These are phyloP conservation scores for Unio delphinus DNA, from an alignment of 2,888 invertebrate species.

Conservation along the genomic window DNA sequence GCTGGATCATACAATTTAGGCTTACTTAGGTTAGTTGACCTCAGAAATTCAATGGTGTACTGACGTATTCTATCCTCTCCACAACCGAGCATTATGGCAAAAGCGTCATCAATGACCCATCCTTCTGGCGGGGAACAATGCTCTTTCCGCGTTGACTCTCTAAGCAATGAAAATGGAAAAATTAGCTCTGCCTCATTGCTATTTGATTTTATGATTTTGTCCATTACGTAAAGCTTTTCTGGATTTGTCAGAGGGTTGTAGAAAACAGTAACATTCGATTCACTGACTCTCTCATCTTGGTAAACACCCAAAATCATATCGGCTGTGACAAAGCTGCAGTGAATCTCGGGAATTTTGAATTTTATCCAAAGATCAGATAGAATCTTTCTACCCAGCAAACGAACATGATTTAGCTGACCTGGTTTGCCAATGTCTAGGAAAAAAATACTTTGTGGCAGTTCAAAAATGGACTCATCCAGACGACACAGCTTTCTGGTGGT, in stretches of 20 bases:
- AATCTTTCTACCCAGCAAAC: slow-evolving; percentile 42
- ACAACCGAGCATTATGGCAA: slow-evolving; percentile 41
- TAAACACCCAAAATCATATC: slow-evolving; percentile 47
- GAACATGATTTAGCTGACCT: slow-evolving; percentile 14
- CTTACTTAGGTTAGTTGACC: slow-evolving; percentile 14
- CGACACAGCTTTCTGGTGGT: slow-evolving; percentile 18
- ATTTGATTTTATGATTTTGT: slow-evolving; percentile 21
- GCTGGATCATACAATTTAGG: slow-evolving; percentile 45
- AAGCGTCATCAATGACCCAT: slow-evolving; percentile 47
- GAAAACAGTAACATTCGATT: slow-evolving; percentile 26
- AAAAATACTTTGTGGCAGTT: slow-evolving; percentile 46
- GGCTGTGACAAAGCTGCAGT: slow-evolving; percentile 46
- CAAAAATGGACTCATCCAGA: slow-evolving; percentile 29
- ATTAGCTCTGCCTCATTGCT: slow-evolving; percentile 26
- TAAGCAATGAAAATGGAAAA: slow-evolving; percentile 44
- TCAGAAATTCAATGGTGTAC: slow-evolving; percentile 37
- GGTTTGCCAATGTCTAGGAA: slow-evolving; percentile 31
- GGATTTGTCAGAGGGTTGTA: slow-evolving; percentile 32
- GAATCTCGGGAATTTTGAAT: slow-evolving; percentile 44
- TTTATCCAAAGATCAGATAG: slow-evolving; percentile 43
- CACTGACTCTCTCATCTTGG: slow-evolving; percentile 39
- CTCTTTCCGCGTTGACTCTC: slow-evolving; percentile 35
- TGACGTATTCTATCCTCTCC: slow-evolving; percentile 48
- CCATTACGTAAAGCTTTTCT: slow-evolving; percentile 40
- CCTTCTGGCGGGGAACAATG: slow-evolving; percentile 46